These are phyloP conservation scores for Chaetorhynchus papuensis DNA, from an alignment of 2,113 vertebrate species.

Conservation along the genomic window DNA sequence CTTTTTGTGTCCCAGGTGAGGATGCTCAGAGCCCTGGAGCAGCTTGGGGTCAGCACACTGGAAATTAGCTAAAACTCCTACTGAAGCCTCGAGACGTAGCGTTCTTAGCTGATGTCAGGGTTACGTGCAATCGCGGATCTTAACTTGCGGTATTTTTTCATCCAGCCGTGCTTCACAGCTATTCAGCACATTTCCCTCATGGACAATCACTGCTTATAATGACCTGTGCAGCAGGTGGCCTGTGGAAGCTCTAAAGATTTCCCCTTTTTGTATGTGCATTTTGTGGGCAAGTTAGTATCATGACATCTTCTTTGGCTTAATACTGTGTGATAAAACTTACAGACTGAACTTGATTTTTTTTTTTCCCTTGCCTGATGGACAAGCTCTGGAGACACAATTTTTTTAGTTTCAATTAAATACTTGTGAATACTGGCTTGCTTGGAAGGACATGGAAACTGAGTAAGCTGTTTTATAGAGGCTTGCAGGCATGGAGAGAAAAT, in stretches of 20 bases:
- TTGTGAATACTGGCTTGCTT: background rate
- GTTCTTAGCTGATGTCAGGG: background rate
- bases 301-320: background rate
- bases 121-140: background rate
- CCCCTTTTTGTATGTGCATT: background rate
- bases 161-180: background rate
- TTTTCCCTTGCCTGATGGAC: background rate
- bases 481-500: background rate
- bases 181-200: background rate
- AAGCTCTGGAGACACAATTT: background rate
- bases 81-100: rapidly evolving
- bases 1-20: background rate
- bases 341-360: background rate
- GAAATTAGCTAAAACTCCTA: background rate
- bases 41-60: background rate
- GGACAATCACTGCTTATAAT: background rate
- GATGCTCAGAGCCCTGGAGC: background rate
- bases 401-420: background rate
- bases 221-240: background rate
- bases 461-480: background rate
- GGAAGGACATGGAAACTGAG: background rate
- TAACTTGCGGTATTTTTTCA: background rate
- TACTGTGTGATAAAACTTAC: background rate
- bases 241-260: background rate
- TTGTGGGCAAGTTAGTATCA: background rate